Evolutionary conservation across 2,888 invertebrate species (phyloP), one percentile per base, ranked within the genome.

Genomic region (Polydrusus pterygomalis): DNA sequence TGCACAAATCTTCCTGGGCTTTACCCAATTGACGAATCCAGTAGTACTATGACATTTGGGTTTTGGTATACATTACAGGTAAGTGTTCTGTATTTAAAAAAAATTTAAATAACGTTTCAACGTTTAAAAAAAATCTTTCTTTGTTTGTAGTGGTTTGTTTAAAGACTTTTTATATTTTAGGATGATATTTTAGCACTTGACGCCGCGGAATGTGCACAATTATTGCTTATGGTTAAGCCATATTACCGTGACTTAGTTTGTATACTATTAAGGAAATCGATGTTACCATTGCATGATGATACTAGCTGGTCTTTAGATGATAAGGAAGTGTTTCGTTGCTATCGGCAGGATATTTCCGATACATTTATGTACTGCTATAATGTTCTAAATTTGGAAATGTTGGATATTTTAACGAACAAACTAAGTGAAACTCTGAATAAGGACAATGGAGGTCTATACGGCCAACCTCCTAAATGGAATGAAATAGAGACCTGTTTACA

Each of bases 21-120:
- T 79, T 97, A 95, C 88, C 97, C 97, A 0, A 90, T 94, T 3
- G 95, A 97, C 83, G 98, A 97, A 88, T 93, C 92, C 0, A 92
- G 95, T 77, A 97, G 97, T 84, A 94, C 93, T 75, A 90, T 96
- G 79, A 92, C 96, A 0, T 94, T 97, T 88, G 94, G 95, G 2
- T 96, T 97, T 87, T 97, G 97, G 97, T 97, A 96, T 86, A 93
- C 94, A 71, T 87, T 97, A 68, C 97, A 97, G 90, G 95, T 95
- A 83, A 86, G 34, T 38, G 25, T 38, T 70, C 38, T 40, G 58
- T 10, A 13, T 25, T 25, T 25, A n/a, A n/a, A n/a, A n/a, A n/a
- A n/a, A n/a, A n/a, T n/a, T n/a, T n/a, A n/a, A n/a, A n/a, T n/a
- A n/a, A n/a, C n/a, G n/a, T n/a, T n/a, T n/a, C n/a, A n/a, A n/a